Percentiles rank a stretch among this genome's conserved stretches.
Evolutionary conservation across 2,113 vertebrate species (phyloP).

Genomic region (Murina feae): DNA sequence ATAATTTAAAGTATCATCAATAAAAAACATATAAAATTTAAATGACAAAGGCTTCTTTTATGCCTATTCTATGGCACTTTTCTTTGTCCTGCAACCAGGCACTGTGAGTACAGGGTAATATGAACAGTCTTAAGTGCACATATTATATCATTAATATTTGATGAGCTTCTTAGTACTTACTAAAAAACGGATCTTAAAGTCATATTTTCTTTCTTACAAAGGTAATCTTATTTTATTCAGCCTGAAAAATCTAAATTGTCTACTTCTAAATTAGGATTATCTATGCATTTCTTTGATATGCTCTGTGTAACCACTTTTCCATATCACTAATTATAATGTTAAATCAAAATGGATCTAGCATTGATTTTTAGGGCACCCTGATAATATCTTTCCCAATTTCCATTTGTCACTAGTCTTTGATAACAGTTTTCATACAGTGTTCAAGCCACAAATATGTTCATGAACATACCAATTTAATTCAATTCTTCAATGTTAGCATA

Average conservation of each 20-base stretch:
- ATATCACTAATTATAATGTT: slow-evolving; percentile 41
- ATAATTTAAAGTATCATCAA: neutral
- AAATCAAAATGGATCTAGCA: slow-evolving; percentile 37
- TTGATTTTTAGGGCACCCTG: slow-evolving; percentile 2
- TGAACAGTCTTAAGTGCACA: neutral
- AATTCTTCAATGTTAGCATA: neutral
- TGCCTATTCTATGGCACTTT: neutral
- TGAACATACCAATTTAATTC: neutral
- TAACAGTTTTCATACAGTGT: slow-evolving; percentile 7
- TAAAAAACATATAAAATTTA: neutral
- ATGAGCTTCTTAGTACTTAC: neutral
- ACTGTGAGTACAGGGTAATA: neutral
- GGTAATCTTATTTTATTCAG: neutral
- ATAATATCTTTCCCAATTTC: slow-evolving; percentile 29
- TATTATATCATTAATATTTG: neutral
- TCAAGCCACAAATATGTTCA: slow-evolving; percentile 16
- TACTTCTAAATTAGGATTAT: slow-evolving; percentile 25
- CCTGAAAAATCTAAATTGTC: neutral
- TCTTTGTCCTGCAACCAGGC: neutral
- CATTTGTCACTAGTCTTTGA: slow-evolving; percentile 30
- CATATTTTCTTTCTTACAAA: neutral
- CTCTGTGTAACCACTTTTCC: slow-evolving; percentile 26
- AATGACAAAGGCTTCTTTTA: neutral
- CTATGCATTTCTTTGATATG: slow-evolving; percentile 22
- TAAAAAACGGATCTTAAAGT: neutral